Conservation (phyloP, 2,113 vertebrate species). For the Ochotona princeps region DNA sequence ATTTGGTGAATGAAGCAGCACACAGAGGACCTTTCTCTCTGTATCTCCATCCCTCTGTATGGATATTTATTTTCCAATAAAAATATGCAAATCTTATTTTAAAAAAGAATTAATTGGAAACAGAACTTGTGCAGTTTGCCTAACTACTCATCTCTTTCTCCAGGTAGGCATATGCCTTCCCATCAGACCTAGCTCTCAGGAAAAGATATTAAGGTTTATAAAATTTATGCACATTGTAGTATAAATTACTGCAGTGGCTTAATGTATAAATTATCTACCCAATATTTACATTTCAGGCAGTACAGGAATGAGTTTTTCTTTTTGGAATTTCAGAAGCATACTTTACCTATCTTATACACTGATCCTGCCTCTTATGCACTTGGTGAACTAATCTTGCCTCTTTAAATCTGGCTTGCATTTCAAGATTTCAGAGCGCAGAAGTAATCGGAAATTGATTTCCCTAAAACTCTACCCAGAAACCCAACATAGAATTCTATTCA, state of each 20-base stretch:
- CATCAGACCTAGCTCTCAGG: not conserved
- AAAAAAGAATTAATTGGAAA: not conserved
- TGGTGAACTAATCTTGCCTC: not conserved
- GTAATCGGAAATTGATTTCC: not conserved
- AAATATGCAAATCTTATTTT: too few relatives aligned
- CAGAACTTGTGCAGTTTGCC: not conserved
- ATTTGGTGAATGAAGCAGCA: too few relatives aligned
- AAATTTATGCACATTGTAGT: not conserved
- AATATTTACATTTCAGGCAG: not conserved
- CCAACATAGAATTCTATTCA: not conserved
- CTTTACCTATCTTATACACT: not conserved
- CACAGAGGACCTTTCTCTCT: too few relatives aligned
- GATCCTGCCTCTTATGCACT: not conserved
- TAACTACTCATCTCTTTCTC: not conserved
- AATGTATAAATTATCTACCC: not conserved
- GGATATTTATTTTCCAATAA: too few relatives aligned
- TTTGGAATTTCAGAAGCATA: not conserved
- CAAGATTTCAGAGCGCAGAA: not conserved
- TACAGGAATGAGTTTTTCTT: not conserved
- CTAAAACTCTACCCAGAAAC: not conserved
- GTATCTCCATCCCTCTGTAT: too few relatives aligned
- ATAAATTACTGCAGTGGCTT: not conserved
- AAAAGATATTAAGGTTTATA: not conserved
- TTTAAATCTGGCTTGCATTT: constrained; percentile 6
- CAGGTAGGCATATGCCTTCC: not conserved